Evolutionary conservation across 2,888 invertebrate species (phyloP), one percentile per base, ranked within the genome.

Genomic region (Caenorhabditis sinica): DNA sequence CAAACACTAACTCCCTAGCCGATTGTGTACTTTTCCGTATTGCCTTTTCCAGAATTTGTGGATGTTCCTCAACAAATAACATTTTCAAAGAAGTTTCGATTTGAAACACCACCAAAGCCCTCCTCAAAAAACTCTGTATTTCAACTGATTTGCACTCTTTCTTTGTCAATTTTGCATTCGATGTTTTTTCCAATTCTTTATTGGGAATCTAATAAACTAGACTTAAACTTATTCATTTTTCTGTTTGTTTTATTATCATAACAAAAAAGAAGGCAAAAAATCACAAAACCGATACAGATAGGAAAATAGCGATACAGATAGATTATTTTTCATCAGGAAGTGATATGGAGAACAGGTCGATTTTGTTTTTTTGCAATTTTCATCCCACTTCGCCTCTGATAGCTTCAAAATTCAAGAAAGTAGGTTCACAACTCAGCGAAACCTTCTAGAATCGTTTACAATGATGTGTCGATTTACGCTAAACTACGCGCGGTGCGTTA

Each of bases 111-210:
- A 63, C 56, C 53, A 53, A 71, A 51, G 33, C 43, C 60, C 61
- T 77, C 71, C n/a, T 56, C 56, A 61, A 65, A 53, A 40, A n/a
- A 20, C 53, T 72, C 80, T 80, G 80, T 80, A 65, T 45, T 72
- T 45, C 65, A 23, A 58, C 23, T 49, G 80, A 80, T 80, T 80
- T 80, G 80, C 80, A 80, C 61, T 30, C 28, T 36, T 58, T 30
- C 11, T 69, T 20, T 63, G 63, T 40, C 63, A 30, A 43, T 49
- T 65, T 25, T 45, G 33, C 53, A 65, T 61, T 79, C 63, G 20
- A 79, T 23, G n/a, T 66, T 56, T 49, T 66, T 63, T 58, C 45
- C 61, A 45, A 79, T 43, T 56, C 71, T 79, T 53, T 76, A 60
- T 69, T 61, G 51, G 40, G 61, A 2, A 56, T 23, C 40, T 51